These are phyloP conservation scores for Limonius californicus DNA, from an alignment of 1,140 invertebrate species.

Conservation along the genomic window DNA sequence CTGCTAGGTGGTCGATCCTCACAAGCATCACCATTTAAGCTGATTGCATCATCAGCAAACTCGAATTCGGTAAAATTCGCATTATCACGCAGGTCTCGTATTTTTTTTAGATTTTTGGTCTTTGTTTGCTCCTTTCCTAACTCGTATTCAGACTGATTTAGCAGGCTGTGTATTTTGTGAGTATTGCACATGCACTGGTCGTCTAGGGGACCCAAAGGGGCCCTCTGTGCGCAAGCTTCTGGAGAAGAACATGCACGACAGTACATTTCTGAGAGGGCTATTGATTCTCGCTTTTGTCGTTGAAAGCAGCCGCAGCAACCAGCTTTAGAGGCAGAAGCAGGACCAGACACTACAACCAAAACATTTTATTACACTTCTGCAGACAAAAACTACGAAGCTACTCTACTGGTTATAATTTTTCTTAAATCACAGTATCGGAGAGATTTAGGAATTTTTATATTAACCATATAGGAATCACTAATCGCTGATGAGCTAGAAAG, in stretches of 20 bases:
- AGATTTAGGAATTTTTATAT: too few relatives aligned
- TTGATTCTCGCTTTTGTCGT: conserved; percentile 40
- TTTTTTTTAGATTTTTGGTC: conserved; percentile 27
- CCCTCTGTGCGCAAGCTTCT: conserved; percentile 36
- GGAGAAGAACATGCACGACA: conserved; percentile 32
- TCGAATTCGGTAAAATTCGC: conserved; percentile 51
- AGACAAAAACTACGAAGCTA: conserved; percentile 2
- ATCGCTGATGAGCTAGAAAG: too few relatives aligned
- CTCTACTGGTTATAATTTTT: not conserved
- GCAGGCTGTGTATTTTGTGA: conserved; percentile 35
- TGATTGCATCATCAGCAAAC: conserved; percentile 56
- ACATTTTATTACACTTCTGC: conserved; percentile 8
- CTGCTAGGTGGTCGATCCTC: conserved; percentile 27
- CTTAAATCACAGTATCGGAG: not conserved
- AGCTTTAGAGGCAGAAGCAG: conserved; percentile 45
- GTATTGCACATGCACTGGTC: conserved; percentile 36
- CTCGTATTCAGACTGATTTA: conserved; percentile 44
- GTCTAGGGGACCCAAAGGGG: conserved; percentile 42
- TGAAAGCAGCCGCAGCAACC: conserved; percentile 45
- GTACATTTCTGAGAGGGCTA: conserved; percentile 44
- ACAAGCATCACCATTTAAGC: conserved; percentile 45
- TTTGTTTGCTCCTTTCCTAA: conserved; percentile 36
- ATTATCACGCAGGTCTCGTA: conserved; percentile 26
- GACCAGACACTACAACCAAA: conserved; percentile 46
- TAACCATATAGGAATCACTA: too few relatives aligned